phyloP scores from a whole-genome alignment of 2,888 invertebrate genomes.

The Drosophila emarginata region DNA sequence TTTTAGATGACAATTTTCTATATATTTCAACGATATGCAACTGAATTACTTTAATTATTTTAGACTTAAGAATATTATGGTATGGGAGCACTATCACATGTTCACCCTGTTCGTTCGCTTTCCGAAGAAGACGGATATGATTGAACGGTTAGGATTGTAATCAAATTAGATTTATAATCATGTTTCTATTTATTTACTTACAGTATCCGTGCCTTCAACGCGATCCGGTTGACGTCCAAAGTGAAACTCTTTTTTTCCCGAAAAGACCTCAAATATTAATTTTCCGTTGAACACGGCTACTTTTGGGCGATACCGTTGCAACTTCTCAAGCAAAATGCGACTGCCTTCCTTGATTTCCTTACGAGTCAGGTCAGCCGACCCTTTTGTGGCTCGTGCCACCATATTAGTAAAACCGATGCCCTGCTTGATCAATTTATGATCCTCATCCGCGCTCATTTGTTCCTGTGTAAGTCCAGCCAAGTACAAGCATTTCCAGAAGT shows the following conservation, averaged over 20 bases:
- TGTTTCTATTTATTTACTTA: no score
- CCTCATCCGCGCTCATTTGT: slow-evolving; percentile 98
- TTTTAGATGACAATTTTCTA: background rate
- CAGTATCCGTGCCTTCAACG: slow-evolving; percentile 96
- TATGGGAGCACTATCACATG: no score
- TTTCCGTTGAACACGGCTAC: slow-evolving; percentile 99
- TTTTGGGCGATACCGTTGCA: slow-evolving; percentile 96
- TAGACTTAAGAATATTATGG: background rate
- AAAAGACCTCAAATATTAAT: slow-evolving; percentile 98
- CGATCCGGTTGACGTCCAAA: slow-evolving; percentile 97
- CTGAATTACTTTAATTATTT: background rate
- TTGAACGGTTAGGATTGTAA: no score
- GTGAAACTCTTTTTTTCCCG: slow-evolving; percentile 97
- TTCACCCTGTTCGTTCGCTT: no score
- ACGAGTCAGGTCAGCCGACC: slow-evolving; percentile 96
- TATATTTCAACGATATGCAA: no score
- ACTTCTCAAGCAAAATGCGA: slow-evolving; percentile 93
- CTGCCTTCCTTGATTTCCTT: slow-evolving; percentile 97
- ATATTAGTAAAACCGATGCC: slow-evolving; percentile 99
- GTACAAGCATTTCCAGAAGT: slow-evolving; percentile 99
- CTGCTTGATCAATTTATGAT: slow-evolving; percentile 94
- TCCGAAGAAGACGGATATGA: no score
- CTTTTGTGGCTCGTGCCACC: slow-evolving; percentile 97
- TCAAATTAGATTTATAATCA: no score
- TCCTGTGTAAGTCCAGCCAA: slow-evolving; percentile 96